Conservation (phyloP, 2,888 invertebrate genomes). For the Pammene aurita region DNA sequence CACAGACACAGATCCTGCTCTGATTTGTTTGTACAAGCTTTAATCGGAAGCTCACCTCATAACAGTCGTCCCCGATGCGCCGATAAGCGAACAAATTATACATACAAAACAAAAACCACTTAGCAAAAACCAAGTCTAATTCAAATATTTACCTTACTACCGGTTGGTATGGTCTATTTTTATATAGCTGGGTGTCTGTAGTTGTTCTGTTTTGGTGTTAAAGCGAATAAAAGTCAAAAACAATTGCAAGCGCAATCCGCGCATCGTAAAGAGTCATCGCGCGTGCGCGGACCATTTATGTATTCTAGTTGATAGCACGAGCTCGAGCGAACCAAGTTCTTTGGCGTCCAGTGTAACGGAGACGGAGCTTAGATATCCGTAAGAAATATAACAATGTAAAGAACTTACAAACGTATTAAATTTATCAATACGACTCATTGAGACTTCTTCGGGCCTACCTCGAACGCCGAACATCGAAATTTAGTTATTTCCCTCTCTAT, state of each 20-base stretch:
- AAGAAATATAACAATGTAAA: too few species aligned
- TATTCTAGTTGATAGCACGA: neutral
- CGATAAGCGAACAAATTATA: conserved; percentile 35
- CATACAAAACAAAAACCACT: conserved; percentile 1
- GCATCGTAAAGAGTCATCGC: conserved; percentile 69
- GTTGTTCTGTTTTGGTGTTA: conserved; percentile 1
- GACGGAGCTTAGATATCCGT: neutral
- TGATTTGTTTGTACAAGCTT: conserved; percentile 24
- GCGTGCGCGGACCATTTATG: conserved; percentile 53
- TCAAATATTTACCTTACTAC: neutral
- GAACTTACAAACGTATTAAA: too few species aligned
- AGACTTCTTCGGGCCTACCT: too few species aligned
- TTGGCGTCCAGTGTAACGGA: neutral
- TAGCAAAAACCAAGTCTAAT: neutral
- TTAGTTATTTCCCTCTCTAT: too few species aligned
- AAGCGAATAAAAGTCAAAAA: conserved; percentile 48
- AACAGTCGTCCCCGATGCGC: conserved; percentile 31
- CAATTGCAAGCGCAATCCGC: conserved; percentile 53
- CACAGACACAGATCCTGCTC: conserved; percentile 7
- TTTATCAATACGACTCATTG: too few species aligned
- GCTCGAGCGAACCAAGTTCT: neutral
- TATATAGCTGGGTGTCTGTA: neutral
- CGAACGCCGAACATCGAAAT: too few species aligned
- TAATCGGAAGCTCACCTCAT: conserved; percentile 23
- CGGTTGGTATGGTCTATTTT: neutral